Base-by-base conservation (phyloP, 2,888 invertebrate species). In the Chaitophorus viminalis region DNA sequence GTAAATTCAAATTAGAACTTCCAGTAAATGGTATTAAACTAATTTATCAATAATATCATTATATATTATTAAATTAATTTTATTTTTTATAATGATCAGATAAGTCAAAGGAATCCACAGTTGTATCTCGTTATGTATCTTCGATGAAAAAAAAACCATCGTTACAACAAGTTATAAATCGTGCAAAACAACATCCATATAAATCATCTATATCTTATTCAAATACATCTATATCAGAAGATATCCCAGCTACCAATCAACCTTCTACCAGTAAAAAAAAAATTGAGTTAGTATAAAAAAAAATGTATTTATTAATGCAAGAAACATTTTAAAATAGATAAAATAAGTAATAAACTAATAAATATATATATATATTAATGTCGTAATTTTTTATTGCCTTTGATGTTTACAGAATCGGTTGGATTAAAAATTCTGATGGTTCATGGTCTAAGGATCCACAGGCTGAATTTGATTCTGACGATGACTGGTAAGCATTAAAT, bases 391-490 rank as follows among this genome's bases (percentile, higher is more conserved):
- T 31, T 60, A 78, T 79, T 79, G 78, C 54, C n/a, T 65, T 75
- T 76, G 1, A 76, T 85, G 6, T 60, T 88, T 68, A 25, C 82
- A 90, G 90, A 90, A 89, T 90, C 68, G 90, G 90, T 21, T 90
- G 90, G 90, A 89, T 90, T n/a, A 90, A 90, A 82, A 89, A 90
- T 86, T 82, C 78, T 29, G 72, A 88, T 72, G 90, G 90, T 60
- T 89, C 89, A 6, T 90, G 90, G 90, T 88, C 89, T 29, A 90
- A 90, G 84, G 90, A 90, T 88, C 90, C 90, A 60, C 89, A 90
- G 86, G 90, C 89, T 18, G 90, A 90, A 83, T 90, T 90, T 89
- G 90, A 90, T 84, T 90, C 90, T 77, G 90, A 90, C 88, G 90
- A 90, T 89, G 90, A 90, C 39, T 86, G 86, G 86, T 86, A 86